These are phyloP conservation scores for Chrysogorgia sp. DNA, from an alignment of 92 coral and sea anemone species.

Conservation along the genomic window DNA sequence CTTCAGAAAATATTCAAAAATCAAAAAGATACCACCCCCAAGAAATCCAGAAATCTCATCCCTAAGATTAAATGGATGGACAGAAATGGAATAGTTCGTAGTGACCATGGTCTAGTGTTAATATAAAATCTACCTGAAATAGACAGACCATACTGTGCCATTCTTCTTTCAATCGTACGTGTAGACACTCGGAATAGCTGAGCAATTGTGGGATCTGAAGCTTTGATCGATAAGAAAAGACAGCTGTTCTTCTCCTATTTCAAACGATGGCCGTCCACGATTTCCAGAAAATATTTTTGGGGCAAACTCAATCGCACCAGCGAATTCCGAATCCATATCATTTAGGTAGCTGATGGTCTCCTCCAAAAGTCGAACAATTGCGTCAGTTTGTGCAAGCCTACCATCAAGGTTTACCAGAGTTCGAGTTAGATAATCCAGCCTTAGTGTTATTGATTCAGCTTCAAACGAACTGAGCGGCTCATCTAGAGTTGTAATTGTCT, in stretches of 20 bases:
- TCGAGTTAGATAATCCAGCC: constrained; percentile 43
- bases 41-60: too few species aligned
- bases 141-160: constrained; percentile 49
- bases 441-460: too few species aligned
- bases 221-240: constrained; percentile 54
- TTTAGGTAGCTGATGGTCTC: constrained; percentile 16
- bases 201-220: constrained; percentile 43
- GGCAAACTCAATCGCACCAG: constrained; percentile 23
- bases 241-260: constrained; percentile 51
- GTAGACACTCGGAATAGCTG: constrained; percentile 44
- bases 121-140: constrained; percentile 14
- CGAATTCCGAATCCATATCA: not conserved
- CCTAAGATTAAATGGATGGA: too few species aligned
- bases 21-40: too few species aligned
- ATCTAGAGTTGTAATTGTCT: too few species aligned
- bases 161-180: constrained; percentile 54
- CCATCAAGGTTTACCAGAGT: constrained; percentile 11
- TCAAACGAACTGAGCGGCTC: too few species aligned
- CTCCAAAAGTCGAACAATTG: constrained; percentile 7
- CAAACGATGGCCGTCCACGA: constrained; percentile 57
- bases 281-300: not conserved
- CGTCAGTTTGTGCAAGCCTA: constrained; percentile 36
- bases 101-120: too few species aligned
- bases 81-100: too few species aligned
- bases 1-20: too few species aligned